Conservation (phyloP, 1,140 invertebrate species). For the Trichonephila clavata region DNA sequence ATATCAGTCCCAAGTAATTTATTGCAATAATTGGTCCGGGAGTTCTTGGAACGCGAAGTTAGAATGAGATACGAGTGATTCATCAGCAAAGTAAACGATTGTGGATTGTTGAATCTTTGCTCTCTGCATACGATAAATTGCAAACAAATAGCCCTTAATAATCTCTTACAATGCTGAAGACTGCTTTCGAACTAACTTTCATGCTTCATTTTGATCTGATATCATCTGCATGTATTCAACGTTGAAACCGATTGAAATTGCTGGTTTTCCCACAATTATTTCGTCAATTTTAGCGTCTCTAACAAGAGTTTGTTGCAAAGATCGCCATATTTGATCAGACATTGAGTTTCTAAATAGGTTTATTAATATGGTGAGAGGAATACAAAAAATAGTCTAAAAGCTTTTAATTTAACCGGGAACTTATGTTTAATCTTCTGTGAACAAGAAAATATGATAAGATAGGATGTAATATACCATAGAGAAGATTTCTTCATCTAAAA, state of each 20-base stretch:
- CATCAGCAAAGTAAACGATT: slow-evolving; percentile 59
- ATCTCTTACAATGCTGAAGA: slow-evolving; percentile 55
- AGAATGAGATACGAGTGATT: slow-evolving; percentile 65
- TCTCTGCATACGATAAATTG: slow-evolving; percentile 59
- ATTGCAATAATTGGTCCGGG: slow-evolving; percentile 69
- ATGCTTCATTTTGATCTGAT: slow-evolving; percentile 43
- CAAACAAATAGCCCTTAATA: slow-evolving; percentile 64
- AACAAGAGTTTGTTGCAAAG: slow-evolving; percentile 10
- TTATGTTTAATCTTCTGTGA: slow-evolving; percentile 32
- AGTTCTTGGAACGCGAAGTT: slow-evolving; percentile 57
- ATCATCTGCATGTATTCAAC: neutral
- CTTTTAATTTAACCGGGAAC: neutral
- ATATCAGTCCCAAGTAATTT: slow-evolving; percentile 62
- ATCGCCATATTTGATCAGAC: neutral
- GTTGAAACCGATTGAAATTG: neutral
- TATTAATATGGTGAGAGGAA: neutral
- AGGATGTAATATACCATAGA: neutral
- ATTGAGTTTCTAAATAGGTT: neutral
- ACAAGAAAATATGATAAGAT: slow-evolving; percentile 30
- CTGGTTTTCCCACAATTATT: slow-evolving; percentile 41
- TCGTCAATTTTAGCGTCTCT: slow-evolving; percentile 10
- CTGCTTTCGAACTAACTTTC: neutral
- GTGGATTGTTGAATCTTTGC: slow-evolving; percentile 27
- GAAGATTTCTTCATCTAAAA: neutral
- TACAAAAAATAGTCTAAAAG: neutral